Evolutionary conservation across 1,140 invertebrate genomes (phyloP).

Genomic region (Arctopsyche grandis): DNA sequence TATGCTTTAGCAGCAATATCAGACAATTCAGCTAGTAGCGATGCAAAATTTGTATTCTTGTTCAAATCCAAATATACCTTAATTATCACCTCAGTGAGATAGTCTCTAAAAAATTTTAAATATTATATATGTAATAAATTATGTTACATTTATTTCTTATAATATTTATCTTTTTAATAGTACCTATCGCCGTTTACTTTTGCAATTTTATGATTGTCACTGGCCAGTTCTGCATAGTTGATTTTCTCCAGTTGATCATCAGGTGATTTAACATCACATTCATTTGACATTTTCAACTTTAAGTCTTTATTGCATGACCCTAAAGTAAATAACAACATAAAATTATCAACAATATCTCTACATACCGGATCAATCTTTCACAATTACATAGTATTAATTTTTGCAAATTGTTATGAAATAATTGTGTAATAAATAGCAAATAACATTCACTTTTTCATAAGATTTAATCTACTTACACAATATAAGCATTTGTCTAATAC

Average conservation of each 20-base stretch:
- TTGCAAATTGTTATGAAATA: too few relatives aligned
- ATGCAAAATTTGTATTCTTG: neutral
- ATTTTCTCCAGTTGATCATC: slow-evolving; percentile 1
- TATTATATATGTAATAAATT: neutral
- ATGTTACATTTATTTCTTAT: neutral
- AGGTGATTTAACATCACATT: neutral
- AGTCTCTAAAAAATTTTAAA: slow-evolving; percentile 7
- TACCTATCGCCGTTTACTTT: slow-evolving; percentile 52
- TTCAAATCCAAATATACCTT: slow-evolving; percentile 25
- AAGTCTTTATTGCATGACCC: neutral
- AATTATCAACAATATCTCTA: too few relatives aligned
- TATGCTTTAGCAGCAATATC: slow-evolving; percentile 26
- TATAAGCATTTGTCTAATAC: slow-evolving; percentile 45
- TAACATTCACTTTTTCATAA: slow-evolving; percentile 24
- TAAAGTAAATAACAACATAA: neutral
- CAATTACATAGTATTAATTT: too few relatives aligned
- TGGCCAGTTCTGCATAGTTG: slow-evolving; percentile 11
- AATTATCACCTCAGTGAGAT: neutral
- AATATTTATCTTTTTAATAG: neutral
- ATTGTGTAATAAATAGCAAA: too few relatives aligned
- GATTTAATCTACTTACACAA: slow-evolving; percentile 33
- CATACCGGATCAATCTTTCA: too few relatives aligned
- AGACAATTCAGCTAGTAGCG: neutral
- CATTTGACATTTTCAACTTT: neutral
- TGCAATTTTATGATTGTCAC: slow-evolving; percentile 42